Evolutionary conservation across 2,797 vertebrate species (phyloP).

Genomic region (Sebastes variabilis): DNA sequence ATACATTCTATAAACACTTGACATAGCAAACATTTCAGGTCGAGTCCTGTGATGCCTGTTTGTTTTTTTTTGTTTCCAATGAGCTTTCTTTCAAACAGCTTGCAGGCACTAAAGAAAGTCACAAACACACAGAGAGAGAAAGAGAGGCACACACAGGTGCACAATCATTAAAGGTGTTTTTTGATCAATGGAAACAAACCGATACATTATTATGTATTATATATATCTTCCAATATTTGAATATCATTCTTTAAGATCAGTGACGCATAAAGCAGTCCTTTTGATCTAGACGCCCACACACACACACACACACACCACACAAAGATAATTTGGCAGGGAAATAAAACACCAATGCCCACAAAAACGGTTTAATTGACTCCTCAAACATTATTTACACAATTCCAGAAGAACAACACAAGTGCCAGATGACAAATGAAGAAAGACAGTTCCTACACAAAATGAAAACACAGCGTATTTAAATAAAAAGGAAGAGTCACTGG

Average conservation of each 20-base stretch:
- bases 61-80: not conserved
- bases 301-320: not conserved
- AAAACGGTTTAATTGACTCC: slow-evolving; percentile 77
- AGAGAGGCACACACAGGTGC: not conserved
- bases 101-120: not conserved
- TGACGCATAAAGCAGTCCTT: not conserved
- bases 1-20: slow-evolving; percentile 38
- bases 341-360: slow-evolving; percentile 59
- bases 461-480: slow-evolving; percentile 68
- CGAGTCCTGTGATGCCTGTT: not conserved
- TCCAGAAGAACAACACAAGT: slow-evolving; percentile 71
- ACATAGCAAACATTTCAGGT: slow-evolving; percentile 26
- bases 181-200: not conserved
- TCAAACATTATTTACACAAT: slow-evolving; percentile 82
- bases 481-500: slow-evolving; percentile 56
- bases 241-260: not conserved
- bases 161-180: not conserved
- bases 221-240: not conserved
- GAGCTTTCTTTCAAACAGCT: not conserved
- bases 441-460: slow-evolving; percentile 54
- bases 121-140: not conserved
- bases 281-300: not conserved
- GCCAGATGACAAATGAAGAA: slow-evolving; percentile 53
- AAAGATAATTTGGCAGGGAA: not conserved
- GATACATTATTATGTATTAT: not conserved